Evolutionary conservation across 1,140 invertebrate genomes (phyloP), one percentile per base, ranked within the genome.

Genomic region (Drosophila prosaltans): DNA sequence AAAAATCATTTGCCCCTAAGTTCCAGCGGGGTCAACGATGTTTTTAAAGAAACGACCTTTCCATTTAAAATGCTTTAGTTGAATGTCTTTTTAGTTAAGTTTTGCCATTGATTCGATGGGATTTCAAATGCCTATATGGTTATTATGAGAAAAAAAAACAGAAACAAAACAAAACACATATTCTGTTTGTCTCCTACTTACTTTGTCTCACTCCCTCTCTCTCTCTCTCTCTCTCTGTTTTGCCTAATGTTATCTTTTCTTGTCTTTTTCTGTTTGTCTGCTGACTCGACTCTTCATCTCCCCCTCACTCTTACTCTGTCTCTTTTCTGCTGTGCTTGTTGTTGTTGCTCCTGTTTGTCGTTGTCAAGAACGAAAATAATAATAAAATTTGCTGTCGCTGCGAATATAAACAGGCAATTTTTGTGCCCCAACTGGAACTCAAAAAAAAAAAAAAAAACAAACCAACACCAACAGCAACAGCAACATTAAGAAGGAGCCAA

Each of bases 321-420:
- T 40, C 3, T 41, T 54, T 61, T 40, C 40, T 62, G 51, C 67
- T 57, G 57, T 62, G 48, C 61, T 54, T 62, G 32, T 64, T 61
- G 55, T 60, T 66, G 51, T 59, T 60, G 60, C 41, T 64, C 69
- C 62, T 69, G n/a, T 43, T 68, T 81, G 79, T 75, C 76, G 79
- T 88, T 86, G 82, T 86, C 83, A 86, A 82, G 72, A 88, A 86
- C 79, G 82, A 86, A 86, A 86, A 88, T 86, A 82, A 82, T 88
- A 86, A 86, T 86, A 86, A 86, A 86, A 86, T 82, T 86, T 88
- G 83, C 83, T 86, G 83, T 86, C 83, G 79, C 83, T 86, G 83
- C 83, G 83, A 86, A 86, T 88, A 86, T 86, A 86, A 86, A 86
- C 82, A 86, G 83, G 83, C 83, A 86, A 88, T 86, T 86, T 88